phyloP scores from a whole-genome alignment of 2,113 vertebrate species.

The Athene cunicularia region DNA sequence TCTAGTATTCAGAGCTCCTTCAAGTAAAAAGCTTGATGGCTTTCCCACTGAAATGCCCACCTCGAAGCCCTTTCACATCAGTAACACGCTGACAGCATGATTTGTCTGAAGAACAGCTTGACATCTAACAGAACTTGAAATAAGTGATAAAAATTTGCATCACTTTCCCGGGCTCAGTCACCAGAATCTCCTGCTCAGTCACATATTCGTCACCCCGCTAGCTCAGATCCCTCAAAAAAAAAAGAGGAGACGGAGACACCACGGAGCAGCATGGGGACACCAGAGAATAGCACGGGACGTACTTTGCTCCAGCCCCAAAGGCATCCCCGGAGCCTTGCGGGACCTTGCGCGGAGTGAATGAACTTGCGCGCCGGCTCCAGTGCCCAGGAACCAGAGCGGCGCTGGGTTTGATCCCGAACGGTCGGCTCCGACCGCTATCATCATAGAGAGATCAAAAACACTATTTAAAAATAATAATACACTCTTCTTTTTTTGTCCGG shows the following conservation, averaged over 20 bases:
- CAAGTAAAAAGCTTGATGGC: background rate
- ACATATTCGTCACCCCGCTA: background rate
- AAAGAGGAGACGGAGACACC: rapidly evolving
- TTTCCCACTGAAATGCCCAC: background rate
- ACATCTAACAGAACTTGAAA: background rate
- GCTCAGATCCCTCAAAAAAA: background rate
- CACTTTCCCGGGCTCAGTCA: background rate
- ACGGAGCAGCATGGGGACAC: rapidly evolving
- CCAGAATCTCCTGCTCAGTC: background rate
- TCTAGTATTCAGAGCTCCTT: background rate
- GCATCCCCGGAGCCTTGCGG: background rate
- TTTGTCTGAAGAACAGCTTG: background rate
- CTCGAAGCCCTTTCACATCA: background rate
- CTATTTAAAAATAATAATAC: background rate
- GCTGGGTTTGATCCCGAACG: background rate
- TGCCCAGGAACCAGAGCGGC: slow-evolving; percentile 55
- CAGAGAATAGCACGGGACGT: no score
- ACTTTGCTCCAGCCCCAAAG: background rate
- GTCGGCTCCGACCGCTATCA: background rate
- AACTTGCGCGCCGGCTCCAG: background rate
- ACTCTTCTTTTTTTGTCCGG: background rate
- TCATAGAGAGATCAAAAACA: background rate
- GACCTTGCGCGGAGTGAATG: rapidly evolving
- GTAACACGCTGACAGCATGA: background rate
- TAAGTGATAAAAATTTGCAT: background rate